Evolutionary conservation across 2,113 vertebrate genomes (phyloP).

Genomic region (Bujurquina vittata): DNA sequence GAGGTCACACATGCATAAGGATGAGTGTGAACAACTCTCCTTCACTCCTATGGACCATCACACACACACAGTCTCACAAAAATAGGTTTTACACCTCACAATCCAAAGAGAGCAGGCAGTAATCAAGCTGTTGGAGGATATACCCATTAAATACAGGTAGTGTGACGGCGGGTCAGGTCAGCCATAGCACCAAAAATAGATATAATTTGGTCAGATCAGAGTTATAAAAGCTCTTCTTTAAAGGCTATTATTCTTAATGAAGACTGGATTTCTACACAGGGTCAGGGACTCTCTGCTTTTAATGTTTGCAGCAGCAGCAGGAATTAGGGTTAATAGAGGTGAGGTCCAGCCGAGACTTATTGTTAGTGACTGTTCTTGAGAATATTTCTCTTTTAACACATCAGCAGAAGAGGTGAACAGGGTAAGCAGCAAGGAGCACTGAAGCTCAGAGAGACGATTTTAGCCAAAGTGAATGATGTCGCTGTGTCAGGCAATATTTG

Average conservation of each 20-base stretch:
- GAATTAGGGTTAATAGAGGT: not conserved
- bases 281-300: not conserved
- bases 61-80: not conserved
- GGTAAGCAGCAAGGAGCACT: not conserved
- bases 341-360: not conserved
- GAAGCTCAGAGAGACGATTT: not conserved
- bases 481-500: not conserved
- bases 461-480: not conserved
- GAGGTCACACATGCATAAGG: slow-evolving; percentile 42
- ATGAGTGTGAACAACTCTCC: slow-evolving; percentile 39
- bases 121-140: not conserved
- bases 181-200: not conserved
- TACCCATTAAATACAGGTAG: not conserved
- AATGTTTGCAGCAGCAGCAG: not conserved
- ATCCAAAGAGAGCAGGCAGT: not conserved
- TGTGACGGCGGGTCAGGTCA: not conserved
- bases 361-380: not conserved
- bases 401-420: not conserved
- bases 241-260: not conserved
- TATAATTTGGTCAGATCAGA: not conserved
- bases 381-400: not conserved
- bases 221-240: not conserved
- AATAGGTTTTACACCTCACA: not conserved
- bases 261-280: not conserved
- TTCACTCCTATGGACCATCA: slow-evolving; percentile 4